Evolutionary conservation across 2,113 vertebrate genomes (phyloP), one percentile per base, ranked within the genome.

Genomic region (Erpornis zantholeuca): DNA sequence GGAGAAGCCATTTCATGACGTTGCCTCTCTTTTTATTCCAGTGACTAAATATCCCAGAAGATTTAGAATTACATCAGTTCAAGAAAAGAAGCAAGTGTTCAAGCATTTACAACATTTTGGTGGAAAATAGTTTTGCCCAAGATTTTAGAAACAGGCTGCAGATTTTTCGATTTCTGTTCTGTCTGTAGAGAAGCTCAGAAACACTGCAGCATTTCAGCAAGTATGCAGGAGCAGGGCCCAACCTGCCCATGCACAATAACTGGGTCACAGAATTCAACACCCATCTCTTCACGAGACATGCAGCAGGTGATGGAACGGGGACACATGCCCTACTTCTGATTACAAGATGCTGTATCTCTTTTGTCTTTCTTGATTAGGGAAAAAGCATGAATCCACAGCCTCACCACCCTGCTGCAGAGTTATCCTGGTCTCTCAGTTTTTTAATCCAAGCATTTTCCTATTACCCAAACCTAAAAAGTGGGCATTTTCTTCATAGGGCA

Each of bases 201-300:
- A 50, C n/a, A 77, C 49, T 10, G 11, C 53, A 80, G 38, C 31
- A 33, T 53, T 82, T 79, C 59, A 65, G 31, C 45, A 90, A 82
- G 29, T 15, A 53, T 2, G 18, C 10, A 70, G 82, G 45, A 86
- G 81, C 63, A 70, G 56, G 31, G 71, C 54, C 33, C 76, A 73
- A 40, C 15, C 54, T 73, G 68, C 63, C 59, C 57, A 28, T 53
- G 42, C 12, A 33, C 59, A 85, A 36, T 53, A 97, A 94, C 11
- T 86, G 59, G 88, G 92, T 90, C 86, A 93, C 63, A 83, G 70
- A 95, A 93, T 42, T 61, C 82, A 96, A 83, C 88, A 65, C 64
- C 36, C 71, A 61, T 69, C 70, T 45, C n/a, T 16, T 36, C 63
- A 21, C 49, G 59, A 53, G 66, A 69, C 59, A 33, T 80, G 75